Evolutionary conservation across 2,113 vertebrate species (phyloP).

Genomic region (Chaetura pelagica): DNA sequence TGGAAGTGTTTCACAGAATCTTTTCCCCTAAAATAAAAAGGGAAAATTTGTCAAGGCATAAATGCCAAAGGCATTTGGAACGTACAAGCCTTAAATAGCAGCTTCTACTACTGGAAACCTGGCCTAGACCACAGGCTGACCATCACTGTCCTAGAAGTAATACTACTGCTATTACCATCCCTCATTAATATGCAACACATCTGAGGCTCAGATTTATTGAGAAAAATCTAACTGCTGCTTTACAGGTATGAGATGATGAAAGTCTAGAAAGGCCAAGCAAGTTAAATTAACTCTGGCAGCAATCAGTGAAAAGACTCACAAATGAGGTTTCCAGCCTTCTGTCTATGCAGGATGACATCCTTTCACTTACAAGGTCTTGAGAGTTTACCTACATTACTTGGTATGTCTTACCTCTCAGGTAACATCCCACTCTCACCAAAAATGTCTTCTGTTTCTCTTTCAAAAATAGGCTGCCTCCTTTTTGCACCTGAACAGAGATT

Average conservation of each 20-base stretch:
- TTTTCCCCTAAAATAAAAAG: conserved; percentile 83
- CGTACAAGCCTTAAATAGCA: background rate
- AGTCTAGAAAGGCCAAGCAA: background rate
- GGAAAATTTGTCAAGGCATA: background rate
- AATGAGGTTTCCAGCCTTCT: background rate
- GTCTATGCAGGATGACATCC: background rate
- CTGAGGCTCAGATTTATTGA: background rate
- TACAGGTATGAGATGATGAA: background rate
- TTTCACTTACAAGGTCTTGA: background rate
- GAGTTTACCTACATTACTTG: background rate
- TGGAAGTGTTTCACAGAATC: conserved; percentile 98
- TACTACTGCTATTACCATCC: background rate
- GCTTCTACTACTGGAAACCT: background rate
- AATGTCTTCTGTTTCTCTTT: background rate
- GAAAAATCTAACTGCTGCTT: background rate
- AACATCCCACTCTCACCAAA: background rate
- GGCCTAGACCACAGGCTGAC: background rate
- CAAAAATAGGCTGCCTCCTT: background rate
- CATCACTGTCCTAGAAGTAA: background rate
- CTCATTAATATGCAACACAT: background rate
- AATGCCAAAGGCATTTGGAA: background rate
- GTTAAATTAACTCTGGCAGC: background rate
- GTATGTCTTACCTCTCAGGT: background rate
- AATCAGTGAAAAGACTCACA: background rate
- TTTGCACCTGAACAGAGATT: background rate